Conservation (phyloP, 2,888 invertebrate species). For the Heliconius aoede region DNA sequence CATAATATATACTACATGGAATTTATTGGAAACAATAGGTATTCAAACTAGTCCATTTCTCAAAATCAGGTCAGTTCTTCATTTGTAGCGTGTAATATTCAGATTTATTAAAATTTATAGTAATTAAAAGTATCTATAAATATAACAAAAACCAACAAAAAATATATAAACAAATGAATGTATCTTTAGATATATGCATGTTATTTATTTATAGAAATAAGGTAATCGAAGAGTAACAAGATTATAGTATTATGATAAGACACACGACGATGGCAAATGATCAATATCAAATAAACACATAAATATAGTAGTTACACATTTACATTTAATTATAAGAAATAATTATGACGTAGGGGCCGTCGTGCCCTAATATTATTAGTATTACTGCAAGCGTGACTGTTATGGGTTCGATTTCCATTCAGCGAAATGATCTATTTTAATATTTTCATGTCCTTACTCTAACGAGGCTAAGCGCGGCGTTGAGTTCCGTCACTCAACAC, state of each 20-base stretch:
- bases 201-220: constrained; percentile 4
- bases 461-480: too few relatives aligned
- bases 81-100: too few relatives aligned
- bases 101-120: too few relatives aligned
- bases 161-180: background rate
- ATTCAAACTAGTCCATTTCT: too few relatives aligned
- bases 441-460: too few relatives aligned
- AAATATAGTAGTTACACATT: too few relatives aligned
- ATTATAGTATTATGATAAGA: background rate
- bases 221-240: background rate
- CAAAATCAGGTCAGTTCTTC: too few relatives aligned
- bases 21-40: too few relatives aligned
- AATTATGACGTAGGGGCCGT: background rate
- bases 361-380: background rate
- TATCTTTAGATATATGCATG: background rate
- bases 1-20: too few relatives aligned
- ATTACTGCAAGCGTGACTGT: background rate
- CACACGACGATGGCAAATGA: background rate
- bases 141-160: background rate
- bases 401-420: background rate
- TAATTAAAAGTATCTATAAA: too few relatives aligned
- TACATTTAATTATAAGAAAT: background rate
- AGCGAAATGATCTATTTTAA: background rate
- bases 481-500: too few relatives aligned
- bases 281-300: constrained; percentile 1